phyloP scores from a whole-genome alignment of 1,140 invertebrate species.

The Cydia fagiglandana region DNA sequence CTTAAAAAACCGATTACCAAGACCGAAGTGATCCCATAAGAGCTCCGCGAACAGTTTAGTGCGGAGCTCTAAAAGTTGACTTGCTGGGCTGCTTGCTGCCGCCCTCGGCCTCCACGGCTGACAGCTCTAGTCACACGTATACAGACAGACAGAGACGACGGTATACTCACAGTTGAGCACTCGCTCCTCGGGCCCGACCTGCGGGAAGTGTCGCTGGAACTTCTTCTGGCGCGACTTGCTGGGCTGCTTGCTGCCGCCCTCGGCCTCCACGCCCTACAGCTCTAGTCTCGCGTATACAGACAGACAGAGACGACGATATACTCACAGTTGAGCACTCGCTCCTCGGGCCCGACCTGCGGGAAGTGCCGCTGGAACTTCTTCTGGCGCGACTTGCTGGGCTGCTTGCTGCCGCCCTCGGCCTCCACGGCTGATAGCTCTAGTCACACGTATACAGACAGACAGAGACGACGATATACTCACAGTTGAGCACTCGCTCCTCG shows the following conservation, averaged over 20 bases:
- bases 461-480: conserved; percentile 77
- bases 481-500: conserved; percentile 89
- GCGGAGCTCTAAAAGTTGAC: conserved; percentile 51
- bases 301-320: too few species aligned
- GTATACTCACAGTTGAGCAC: conserved; percentile 88
- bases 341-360: conserved; percentile 85
- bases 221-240: conserved; percentile 86
- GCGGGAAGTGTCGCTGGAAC: conserved; percentile 86
- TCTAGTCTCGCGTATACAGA: not conserved
- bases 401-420: conserved; percentile 74
- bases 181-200: conserved; percentile 86
- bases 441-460: not conserved
- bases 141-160: too few species aligned
- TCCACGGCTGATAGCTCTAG: conserved; percentile 40
- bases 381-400: conserved; percentile 83
- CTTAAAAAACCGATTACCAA: too few species aligned
- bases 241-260: conserved; percentile 78
- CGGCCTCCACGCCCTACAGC: conserved; percentile 47
- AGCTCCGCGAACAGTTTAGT: too few species aligned
- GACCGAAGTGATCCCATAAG: too few species aligned
- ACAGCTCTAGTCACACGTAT: not conserved
- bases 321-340: conserved; percentile 84
- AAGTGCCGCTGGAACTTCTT: conserved; percentile 88
- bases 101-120: conserved; percentile 57
- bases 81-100: conserved; percentile 82